Percentiles rank a stretch among this genome's conserved stretches.
Conservation (phyloP, 2,797 vertebrate genomes). For the Enoplosus armatus region DNA sequence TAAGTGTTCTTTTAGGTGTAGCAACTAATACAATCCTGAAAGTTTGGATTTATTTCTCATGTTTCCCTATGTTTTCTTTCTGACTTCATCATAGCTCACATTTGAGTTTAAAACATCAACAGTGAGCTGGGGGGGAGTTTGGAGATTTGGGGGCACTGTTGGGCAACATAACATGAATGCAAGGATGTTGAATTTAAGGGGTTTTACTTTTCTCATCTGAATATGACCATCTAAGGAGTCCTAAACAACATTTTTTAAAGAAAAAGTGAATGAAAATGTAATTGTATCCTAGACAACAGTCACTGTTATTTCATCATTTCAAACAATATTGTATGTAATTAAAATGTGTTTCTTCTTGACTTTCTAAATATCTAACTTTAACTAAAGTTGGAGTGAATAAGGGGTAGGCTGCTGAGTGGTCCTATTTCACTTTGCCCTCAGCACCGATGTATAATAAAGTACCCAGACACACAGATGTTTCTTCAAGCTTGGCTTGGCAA, state of each 20-base stretch:
- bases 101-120: background rate
- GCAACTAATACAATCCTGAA: background rate
- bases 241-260: background rate
- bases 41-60: background rate
- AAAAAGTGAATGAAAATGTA: background rate
- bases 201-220: background rate
- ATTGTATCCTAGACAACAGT: background rate
- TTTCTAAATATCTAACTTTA: constrained; percentile 4
- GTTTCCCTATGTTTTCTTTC: background rate
- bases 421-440: background rate
- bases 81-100: background rate
- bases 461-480: constrained; percentile 42
- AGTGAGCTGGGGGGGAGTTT: background rate
- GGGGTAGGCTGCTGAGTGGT: background rate
- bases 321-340: background rate
- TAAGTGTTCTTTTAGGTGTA: background rate
- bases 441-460: constrained; percentile 21
- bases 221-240: background rate
- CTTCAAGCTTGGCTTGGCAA: constrained; percentile 47
- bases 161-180: background rate
- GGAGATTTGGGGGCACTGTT: no score
- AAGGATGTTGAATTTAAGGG: background rate
- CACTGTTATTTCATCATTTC: background rate
- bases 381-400: background rate
- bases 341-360: background rate